A percentile compares a stretch with the other conserved stretches of the same genome.
These are phyloP conservation scores for Galeopterus variegatus DNA, from an alignment of 2,113 vertebrate genomes.

Conservation along the genomic window DNA sequence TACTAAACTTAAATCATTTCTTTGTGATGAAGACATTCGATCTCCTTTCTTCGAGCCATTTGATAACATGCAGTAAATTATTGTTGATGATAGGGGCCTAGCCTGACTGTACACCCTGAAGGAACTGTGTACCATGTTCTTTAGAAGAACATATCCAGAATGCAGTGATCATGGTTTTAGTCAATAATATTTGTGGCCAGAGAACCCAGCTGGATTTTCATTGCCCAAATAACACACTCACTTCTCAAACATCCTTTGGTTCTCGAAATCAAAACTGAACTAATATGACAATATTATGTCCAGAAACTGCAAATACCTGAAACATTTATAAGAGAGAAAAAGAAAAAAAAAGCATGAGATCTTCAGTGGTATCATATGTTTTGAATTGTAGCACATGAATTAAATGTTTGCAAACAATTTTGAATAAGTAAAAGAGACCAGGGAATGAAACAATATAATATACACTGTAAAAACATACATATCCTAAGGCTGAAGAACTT, in stretches of 20 bases:
- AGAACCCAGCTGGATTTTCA: background rate
- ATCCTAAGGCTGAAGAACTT: conserved; percentile 82
- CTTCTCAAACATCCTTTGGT: background rate
- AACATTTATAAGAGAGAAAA: conserved; percentile 31
- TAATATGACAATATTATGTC: conserved; percentile 51
- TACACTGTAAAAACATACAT: conserved; percentile 84
- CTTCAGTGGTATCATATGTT: conserved; percentile 81
- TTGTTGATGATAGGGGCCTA: no score
- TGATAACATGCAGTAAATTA: no score
- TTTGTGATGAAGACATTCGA: no score
- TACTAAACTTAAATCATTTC: no score
- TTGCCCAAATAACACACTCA: conserved; percentile 22
- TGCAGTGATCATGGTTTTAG: background rate
- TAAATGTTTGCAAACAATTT: conserved; percentile 83
- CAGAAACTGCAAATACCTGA: conserved; percentile 81
- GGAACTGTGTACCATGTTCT: background rate
- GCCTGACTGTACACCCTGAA: background rate
- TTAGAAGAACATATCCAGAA: background rate
- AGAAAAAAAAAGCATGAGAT: conserved; percentile 65
- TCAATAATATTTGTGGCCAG: background rate
- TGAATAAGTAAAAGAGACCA: conserved; percentile 84
- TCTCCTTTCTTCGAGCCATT: no score
- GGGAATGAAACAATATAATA: conserved; percentile 84
- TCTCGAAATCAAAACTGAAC: conserved; percentile 74
- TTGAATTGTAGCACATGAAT: conserved; percentile 85